phyloP scores from a whole-genome alignment of 2,797 vertebrate genomes.

The Eospalax fontanierii region DNA sequence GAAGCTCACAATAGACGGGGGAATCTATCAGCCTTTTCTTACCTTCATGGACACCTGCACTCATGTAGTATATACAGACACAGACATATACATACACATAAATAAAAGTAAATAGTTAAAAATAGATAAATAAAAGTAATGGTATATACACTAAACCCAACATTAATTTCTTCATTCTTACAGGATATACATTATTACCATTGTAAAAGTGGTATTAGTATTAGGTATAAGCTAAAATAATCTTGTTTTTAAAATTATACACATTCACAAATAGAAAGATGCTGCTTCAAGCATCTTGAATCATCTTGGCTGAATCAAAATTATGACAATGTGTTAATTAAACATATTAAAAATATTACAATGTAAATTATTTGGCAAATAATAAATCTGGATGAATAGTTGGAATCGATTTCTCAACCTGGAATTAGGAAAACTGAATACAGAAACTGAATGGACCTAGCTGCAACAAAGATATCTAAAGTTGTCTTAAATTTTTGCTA shows the following conservation, averaged over 20 bases:
- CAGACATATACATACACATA: too few relatives aligned
- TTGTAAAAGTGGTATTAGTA: background rate
- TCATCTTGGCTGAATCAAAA: background rate
- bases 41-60: too few relatives aligned
- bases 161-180: background rate
- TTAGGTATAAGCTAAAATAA: background rate
- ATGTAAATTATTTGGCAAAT: slow-evolving; percentile 5
- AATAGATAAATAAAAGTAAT: too few relatives aligned
- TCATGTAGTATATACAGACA: too few relatives aligned
- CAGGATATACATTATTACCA: background rate
- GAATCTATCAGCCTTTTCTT: too few relatives aligned
- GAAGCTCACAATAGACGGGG: too few relatives aligned
- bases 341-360: background rate
- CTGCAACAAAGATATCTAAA: background rate
- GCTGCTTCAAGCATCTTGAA: too few relatives aligned
- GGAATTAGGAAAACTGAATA: background rate
- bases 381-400: background rate
- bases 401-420: background rate
- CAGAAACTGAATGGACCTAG: background rate
- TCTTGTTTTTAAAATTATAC: background rate
- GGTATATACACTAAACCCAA: too few relatives aligned
- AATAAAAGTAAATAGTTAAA: too few relatives aligned
- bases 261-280: too few relatives aligned
- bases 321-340: background rate
- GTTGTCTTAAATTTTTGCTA: slow-evolving; percentile 20